Base-by-base conservation (phyloP, 2,888 invertebrate species). In the Trichopria drosophilae region DNA sequence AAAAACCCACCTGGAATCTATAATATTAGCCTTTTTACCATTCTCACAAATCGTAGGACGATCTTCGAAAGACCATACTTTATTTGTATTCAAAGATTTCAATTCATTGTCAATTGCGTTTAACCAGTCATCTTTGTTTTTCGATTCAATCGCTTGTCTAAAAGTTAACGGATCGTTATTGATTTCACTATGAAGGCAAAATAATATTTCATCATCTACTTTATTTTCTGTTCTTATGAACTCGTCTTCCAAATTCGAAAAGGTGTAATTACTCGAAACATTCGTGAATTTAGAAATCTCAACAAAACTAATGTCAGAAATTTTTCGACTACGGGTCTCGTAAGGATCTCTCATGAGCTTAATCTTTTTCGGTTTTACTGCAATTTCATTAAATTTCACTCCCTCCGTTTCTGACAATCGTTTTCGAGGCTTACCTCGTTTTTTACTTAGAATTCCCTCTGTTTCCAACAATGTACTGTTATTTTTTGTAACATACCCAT, bases 191-290 rank as follows among this genome's bases (percentile, higher is more conserved):
- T 37, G 23, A 23, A 37, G 5, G 26, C 37, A 37, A 15, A 12
- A 22, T 3, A 37, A 6, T 10, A 37, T 12, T 23, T 46, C 34
- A 19, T 40, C 34, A 7, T 47, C 24, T 7, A 9, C 15, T 2
- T 20, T 22, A 16, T 40, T 16, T 16, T 23, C 13, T 3, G 26
- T 24, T 34, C 26, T 22, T 10, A 4, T 3, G n/a, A 31, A 39
- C 24, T 39, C 46, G 4, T 46, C 31, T 22, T 46, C 46, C 7
- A 31, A 5, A 12, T 31, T n/a, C n/a, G n/a, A n/a, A n/a, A n/a
- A n/a, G n/a, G n/a, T n/a, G n/a, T n/a, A n/a, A 41, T 46, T 26
- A 52, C 43, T 24, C 52, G 51, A 47, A 51, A 57, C 36, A 23
- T 49, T 39, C 44, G 54, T 34, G n/a, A 4, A 2, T 34, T 34